Base-by-base conservation (phyloP, 2,888 invertebrate genomes). In the Beris morrisii region DNA sequence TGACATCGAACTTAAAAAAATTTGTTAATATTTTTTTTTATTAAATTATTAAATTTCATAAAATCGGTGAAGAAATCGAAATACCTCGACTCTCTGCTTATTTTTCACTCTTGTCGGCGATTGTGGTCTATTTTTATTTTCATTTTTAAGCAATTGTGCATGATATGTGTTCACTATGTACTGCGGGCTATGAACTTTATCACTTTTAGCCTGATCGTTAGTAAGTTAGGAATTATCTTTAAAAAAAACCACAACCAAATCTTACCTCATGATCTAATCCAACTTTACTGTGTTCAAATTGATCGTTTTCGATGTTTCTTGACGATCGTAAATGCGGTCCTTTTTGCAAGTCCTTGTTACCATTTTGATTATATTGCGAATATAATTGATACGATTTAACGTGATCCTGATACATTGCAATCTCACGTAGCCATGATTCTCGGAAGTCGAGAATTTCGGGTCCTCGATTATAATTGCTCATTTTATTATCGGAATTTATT, bases 341-440 rank as follows among this genome's bases (percentile, higher is more conserved):
- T 30, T 13, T 48, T n/a, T 46, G 48, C 1, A 38, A 30, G 38
- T 28, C 28, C 13, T 59, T 46, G 3, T n/a, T 11, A 32, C 3
- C 43, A 30, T 44, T 45, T 46, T 74, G 74, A 68, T 75, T 74
- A 64, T 75, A 74, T 43, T 73, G 72, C 22, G 71, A 69, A 4
- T 74, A 70, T 64, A 70, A 64, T 67, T 71, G 69, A 66, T 77
- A 76, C 44, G 77, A 75, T 70, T 74, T 74, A 59, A 73, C 74
- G 44, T 75, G 74, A 65, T 78, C 71, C 68, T 79, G 79, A 56
- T 80, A 79, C 5, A 76, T 70, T 66, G 79, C 78, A 43, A 79
- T 75, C 68, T 80, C 80, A 61, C 78, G 76, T 52, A 79, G 71
- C 80, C 80, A 80, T n/a, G 80, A 78, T 52, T 80, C 80, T 65